Base-by-base conservation (phyloP, 2,113 vertebrate species). In the Microtus ochrogaster region DNA sequence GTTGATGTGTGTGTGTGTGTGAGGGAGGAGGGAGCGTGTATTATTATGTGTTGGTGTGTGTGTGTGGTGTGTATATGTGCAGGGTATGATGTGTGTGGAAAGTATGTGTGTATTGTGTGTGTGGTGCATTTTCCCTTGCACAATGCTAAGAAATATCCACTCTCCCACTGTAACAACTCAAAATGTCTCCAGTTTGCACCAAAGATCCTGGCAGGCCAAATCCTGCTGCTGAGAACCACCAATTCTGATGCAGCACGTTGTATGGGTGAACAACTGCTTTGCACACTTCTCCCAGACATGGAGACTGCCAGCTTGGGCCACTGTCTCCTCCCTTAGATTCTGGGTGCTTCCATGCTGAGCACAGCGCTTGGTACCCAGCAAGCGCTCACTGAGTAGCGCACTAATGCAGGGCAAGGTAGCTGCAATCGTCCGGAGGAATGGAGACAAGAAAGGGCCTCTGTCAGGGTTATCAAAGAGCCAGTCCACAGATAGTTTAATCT, bases 231-330 rank as follows among this genome's bases (percentile, higher is more conserved):
- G 58, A 72, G 73, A 76, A 12, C 11, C 49, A 63, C 41, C 0
- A 49, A 4, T 58, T 7, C n/a, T n/a, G 2, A 0, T 1, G 30
- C 8, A 5, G 8, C 1, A 19, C 11, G 36, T 4, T 6, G 36
- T 0, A 30, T 19, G 4, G 7, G 30, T 21, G 24, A 17, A 26
- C 52, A 52, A 14, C 36, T 3, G 70, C 39, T 55, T 24, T 13
- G 30, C 19, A 1, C 5, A 36, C 36, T 61, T 88, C 22, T 2
- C 33, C 13, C 21, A 24, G 72, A 30, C 14, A 7, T 9, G 9
- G 13, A 36, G n/a, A 55, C 3, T n/a, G 41, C 63, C 63, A 7
- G 3, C 5, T n/a, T 3, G 22, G 55, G 55, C 4, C 70, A 14
- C 68, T 26, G 36, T 30, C 49, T 41, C 22, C 63, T 92, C 36